Evolutionary conservation across 2,888 invertebrate species (phyloP).

Genomic region (Cryptus viduatorius): DNA sequence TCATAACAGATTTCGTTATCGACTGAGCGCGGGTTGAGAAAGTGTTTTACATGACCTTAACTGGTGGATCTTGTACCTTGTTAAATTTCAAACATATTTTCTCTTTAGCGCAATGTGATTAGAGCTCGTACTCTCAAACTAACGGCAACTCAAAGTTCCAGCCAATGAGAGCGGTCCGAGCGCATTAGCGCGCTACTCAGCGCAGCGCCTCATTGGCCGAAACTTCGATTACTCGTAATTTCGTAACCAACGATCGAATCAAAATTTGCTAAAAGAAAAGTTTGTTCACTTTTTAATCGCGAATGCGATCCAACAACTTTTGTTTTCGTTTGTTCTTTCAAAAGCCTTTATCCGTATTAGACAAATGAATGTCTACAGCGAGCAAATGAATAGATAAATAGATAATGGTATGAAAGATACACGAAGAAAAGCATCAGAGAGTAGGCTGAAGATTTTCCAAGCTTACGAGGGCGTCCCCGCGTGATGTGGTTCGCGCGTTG

Average conservation of each 20-base stretch:
- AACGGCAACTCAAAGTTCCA: not conserved
- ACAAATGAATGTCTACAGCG: not conserved
- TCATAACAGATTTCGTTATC: no score
- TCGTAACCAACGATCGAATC: not conserved
- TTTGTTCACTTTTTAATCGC: not conserved
- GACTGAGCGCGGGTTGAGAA: no score
- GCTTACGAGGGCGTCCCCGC: conserved; percentile 21
- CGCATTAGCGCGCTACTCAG: not conserved
- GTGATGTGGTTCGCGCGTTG: conserved; percentile 40
- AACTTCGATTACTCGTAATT: not conserved
- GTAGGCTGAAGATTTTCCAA: conserved; percentile 10
- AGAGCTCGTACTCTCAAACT: not conserved
- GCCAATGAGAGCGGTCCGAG: not conserved
- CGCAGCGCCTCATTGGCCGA: not conserved
- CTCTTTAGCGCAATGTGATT: not conserved
- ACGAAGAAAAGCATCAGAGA: conserved; percentile 12
- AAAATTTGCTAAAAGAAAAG: not conserved
- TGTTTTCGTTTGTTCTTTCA: not conserved
- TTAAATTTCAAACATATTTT: not conserved
- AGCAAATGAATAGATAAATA: not conserved
- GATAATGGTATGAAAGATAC: not conserved
- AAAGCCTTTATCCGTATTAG: not conserved
- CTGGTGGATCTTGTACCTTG: not conserved
- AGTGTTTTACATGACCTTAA: not conserved
- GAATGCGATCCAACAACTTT: not conserved